Conservation (phyloP, 2,797 vertebrate species). For the Triplophysa yarkandensis region DNA sequence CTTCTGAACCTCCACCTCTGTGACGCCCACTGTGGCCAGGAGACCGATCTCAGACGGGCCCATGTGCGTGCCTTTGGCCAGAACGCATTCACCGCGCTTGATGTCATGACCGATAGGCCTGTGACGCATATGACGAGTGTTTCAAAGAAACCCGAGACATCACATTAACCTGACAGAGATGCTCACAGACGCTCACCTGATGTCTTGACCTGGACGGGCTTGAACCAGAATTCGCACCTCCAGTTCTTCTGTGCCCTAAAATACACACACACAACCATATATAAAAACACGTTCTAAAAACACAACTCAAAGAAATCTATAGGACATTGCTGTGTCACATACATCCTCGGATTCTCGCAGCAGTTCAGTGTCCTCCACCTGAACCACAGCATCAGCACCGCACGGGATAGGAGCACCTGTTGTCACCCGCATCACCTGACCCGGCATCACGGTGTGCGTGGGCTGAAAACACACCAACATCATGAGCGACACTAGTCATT, state of each 20-base stretch:
- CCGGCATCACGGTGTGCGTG: slow-evolving; percentile 97
- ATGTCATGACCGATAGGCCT: slow-evolving; percentile 98
- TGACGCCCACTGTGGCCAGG: slow-evolving; percentile 95
- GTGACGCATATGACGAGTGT: slow-evolving; percentile 25
- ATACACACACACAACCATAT: slow-evolving; percentile 30
- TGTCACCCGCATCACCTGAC: slow-evolving; percentile 97
- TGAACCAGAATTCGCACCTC: slow-evolving; percentile 97
- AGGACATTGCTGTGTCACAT: slow-evolving; percentile 58
- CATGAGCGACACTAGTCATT: not conserved
- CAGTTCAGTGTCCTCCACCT: slow-evolving; percentile 96
- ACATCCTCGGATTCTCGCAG: slow-evolving; percentile 97
- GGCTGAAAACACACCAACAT: slow-evolving; percentile 78
- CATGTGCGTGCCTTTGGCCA: slow-evolving; percentile 98
- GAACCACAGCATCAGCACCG: slow-evolving; percentile 95
- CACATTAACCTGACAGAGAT: slow-evolving; percentile 62
- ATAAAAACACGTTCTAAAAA: not conserved
- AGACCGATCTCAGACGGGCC: slow-evolving; percentile 96
- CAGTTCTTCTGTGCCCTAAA: slow-evolving; percentile 94
- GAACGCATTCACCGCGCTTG: slow-evolving; percentile 94
- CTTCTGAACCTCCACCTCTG: slow-evolving; percentile 98
- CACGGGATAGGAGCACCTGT: slow-evolving; percentile 96
- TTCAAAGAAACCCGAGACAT: not conserved
- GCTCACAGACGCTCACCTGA: slow-evolving; percentile 68
- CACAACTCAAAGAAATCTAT: no score
- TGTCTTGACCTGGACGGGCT: slow-evolving; percentile 95